phyloP scores from a whole-genome alignment of 2,888 invertebrate genomes.

The Cyclophora albipunctata region DNA sequence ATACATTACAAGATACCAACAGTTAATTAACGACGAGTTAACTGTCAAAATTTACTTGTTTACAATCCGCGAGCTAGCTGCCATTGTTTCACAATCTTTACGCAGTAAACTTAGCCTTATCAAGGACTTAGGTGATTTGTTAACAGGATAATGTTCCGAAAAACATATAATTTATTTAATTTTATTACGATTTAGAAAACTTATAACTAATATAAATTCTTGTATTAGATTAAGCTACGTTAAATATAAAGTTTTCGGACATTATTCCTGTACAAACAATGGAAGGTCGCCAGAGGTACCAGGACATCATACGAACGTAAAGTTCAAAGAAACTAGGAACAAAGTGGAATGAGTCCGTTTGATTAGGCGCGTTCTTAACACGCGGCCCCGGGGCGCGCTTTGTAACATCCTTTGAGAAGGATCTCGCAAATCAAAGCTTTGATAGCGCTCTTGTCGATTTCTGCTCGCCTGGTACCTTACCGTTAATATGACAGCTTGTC shows the following conservation, averaged over 20 bases:
- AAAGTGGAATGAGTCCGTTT: slow-evolving; percentile 66
- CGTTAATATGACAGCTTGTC: slow-evolving; percentile 12
- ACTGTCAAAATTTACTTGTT: slow-evolving; percentile 17
- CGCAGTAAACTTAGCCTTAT: no score
- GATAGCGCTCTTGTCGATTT: slow-evolving; percentile 56
- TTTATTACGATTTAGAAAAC: no score
- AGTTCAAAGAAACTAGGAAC: slow-evolving; percentile 65
- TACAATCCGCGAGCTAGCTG: not conserved
- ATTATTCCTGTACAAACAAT: no score
- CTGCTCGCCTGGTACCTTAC: slow-evolving; percentile 34
- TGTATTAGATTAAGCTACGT: no score
- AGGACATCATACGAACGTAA: slow-evolving; percentile 52
- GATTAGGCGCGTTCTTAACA: slow-evolving; percentile 67
- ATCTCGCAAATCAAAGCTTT: slow-evolving; percentile 42
- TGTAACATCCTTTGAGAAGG: slow-evolving; percentile 56
- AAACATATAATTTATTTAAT: no score
- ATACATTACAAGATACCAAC: slow-evolving; percentile 8
- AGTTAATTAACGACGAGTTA: slow-evolving; percentile 16
- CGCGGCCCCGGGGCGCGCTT: slow-evolving; percentile 58
- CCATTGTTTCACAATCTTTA: not conserved
- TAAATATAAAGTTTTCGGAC: no score
- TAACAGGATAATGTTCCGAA: no score
- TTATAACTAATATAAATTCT: no score
- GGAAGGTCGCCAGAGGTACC: slow-evolving; percentile 26
- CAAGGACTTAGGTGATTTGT: no score